phyloP scores from a whole-genome alignment of 1,140 invertebrate genomes.

The Cydia strobilella region DNA sequence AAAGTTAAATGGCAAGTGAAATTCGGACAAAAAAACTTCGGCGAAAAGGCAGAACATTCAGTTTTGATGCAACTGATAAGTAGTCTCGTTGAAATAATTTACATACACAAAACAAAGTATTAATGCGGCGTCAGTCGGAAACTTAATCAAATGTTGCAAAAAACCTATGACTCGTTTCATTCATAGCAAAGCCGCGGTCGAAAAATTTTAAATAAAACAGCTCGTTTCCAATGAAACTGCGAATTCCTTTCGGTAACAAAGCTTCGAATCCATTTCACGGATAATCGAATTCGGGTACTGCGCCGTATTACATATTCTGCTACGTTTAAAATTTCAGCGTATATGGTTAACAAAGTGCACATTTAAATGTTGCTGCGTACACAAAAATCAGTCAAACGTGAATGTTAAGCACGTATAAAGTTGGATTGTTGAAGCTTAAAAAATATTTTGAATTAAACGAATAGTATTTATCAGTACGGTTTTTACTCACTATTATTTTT shows the following conservation, averaged over 20 bases:
- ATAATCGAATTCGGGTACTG: conserved; percentile 26
- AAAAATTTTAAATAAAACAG: conserved; percentile 31
- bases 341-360: neutral
- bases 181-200: conserved; percentile 3
- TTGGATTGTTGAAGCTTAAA: neutral
- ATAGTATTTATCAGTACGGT: no score
- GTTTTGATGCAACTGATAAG: no score
- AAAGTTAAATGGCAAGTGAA: no score
- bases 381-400: neutral
- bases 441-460: neutral
- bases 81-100: no score
- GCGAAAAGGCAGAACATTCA: no score
- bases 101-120: no score
- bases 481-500: no score
- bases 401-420: neutral
- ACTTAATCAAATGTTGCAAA: conserved; percentile 11
- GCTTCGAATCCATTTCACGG: conserved; percentile 29
- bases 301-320: conserved; percentile 28
- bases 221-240: conserved; percentile 21
- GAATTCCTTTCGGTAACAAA: conserved; percentile 28
- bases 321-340: conserved; percentile 27
- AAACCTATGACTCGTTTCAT: conserved; percentile 9
- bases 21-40: no score
- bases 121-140: neutral
- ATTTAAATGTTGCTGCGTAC: neutral